These are phyloP conservation scores for Epizoanthus scotinus DNA, from an alignment of 92 coral and sea anemone species.

Conservation along the genomic window DNA sequence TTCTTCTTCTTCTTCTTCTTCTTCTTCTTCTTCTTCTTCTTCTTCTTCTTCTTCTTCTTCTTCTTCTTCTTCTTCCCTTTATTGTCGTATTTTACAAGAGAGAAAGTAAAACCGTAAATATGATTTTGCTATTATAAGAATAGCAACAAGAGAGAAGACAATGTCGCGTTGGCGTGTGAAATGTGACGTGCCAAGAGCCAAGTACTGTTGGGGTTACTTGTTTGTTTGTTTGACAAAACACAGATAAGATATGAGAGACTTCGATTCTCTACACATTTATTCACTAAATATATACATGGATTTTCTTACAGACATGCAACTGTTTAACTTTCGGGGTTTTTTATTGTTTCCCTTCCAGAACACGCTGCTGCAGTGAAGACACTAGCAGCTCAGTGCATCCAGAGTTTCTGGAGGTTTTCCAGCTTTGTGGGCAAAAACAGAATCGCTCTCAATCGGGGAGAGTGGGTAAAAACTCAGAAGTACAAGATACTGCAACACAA, in stretches of 20 bases:
- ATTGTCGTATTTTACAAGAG: too few relatives aligned
- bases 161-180: too few relatives aligned
- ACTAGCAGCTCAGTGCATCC: conserved; percentile 85
- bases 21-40: background rate
- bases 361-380: conserved; percentile 59
- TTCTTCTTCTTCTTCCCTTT: background rate
- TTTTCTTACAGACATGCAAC: background rate
- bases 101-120: too few relatives aligned
- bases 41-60: background rate
- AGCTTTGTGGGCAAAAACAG: conserved; percentile 65
- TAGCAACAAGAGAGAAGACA: too few relatives aligned
- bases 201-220: too few relatives aligned
- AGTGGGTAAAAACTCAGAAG: conserved; percentile 69
- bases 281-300: too few relatives aligned
- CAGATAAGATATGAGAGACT: too few relatives aligned
- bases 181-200: too few relatives aligned
- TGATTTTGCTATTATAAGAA: too few relatives aligned
- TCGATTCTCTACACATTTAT: too few relatives aligned
- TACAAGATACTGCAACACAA: conserved; percentile 62
- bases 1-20: background rate
- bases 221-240: too few relatives aligned
- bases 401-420: conserved; percentile 85
- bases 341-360: conserved; percentile 42
- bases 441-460: conserved; percentile 64
- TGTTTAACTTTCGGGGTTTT: background rate